Base-by-base conservation (phyloP, 2,888 invertebrate species). In the Morpho helenor region DNA sequence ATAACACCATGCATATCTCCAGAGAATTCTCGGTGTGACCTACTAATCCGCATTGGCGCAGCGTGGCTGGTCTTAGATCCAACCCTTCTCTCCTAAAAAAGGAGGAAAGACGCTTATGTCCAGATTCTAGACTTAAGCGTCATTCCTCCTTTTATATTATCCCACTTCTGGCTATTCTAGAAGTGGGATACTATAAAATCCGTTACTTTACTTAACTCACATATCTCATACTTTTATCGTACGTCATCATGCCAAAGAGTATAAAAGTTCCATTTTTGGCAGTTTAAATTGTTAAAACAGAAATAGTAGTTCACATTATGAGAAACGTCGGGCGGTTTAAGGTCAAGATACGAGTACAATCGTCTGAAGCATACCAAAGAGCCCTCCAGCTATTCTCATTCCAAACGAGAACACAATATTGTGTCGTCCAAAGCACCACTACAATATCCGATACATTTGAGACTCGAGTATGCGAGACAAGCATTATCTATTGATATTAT, bases 341-440 rank as follows among this genome's bases (percentile, higher is more conserved):
- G 56, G 60, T 60, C 60, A 56, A 60, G 60, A 60, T 43, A 43
- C 43, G 43, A 52, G 48, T 48, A 46, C 56, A 41, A 60, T 46
- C 46, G 47, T 51, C 60, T 46, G 42, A 51, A 47, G 56, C 7
- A 47, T 40, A 44, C 43, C 52, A 22, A 52, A 51, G 50, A 22
- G 44, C 51, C 40, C 53, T 60, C 56, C 42, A 3, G 60, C 52
- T 60, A 56, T 56, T 60, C 60, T 60, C 52, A 58, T 56, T 47
- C 53, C 49, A 22, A 53, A 60, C 52, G 44, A 53, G 56, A 56
- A 53, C 60, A 60, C 49, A 60, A 60, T 53, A 50, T 56, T 60
- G 56, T 52, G 49, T 39, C 44, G 41, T 9, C 41, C 49, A 44
- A 8, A 45, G 53, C 41, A 41, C 40, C 58, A 49, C 57, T 57